Evolutionary conservation across 2,888 invertebrate genomes (phyloP), one percentile per base, ranked within the genome.

Genomic region (Druceiella hillmani): DNA sequence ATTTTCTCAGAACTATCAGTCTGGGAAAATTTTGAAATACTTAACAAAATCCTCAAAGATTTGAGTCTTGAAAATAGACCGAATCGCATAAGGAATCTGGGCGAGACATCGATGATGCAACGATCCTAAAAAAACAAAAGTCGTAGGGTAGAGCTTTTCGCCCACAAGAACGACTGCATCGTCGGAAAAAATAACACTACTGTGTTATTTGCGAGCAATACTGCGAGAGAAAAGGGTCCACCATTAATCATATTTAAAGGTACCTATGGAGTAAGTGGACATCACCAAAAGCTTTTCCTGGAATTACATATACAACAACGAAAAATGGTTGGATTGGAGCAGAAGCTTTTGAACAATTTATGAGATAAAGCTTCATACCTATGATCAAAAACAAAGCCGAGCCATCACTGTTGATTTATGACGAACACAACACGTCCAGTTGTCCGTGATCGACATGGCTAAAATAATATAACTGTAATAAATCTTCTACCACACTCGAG

Each of bases 271-370:
- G 22, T 26, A 16, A 10, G 10, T 36, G 29, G 36, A 36, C 30
- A 4, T 36, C 36, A 12, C 30, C 29, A 4, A 9, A 10, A 13
- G 36, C 36, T 6, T 36, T 9, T 16, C 36, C 28, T 30, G 36
- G 31, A 7, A 52, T 44, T 3, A 38, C 43, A 12, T 52, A 49
- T 43, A 48, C 50, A n/a, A 52, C 52, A 16, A 50, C 50, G 11
- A 22, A 24, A 24, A 55, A 55, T 26, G 50, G 53, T 11, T 52
- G 52, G 54, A 53, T 52, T 50, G 47, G 52, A 34, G 36, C 43
- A 6, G 32, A n/a, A 31, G 31, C 17, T 4, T 36, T 36, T 31
- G 9, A 31, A 20, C 30, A 31, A 31, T 11, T 17, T 24, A 31
- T 12, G 11, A 12, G n/a, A 17, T 24, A 30, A 24, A 4, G 17